Conservation (phyloP, 2,888 invertebrate species). For the Apoderus coryli region DNA sequence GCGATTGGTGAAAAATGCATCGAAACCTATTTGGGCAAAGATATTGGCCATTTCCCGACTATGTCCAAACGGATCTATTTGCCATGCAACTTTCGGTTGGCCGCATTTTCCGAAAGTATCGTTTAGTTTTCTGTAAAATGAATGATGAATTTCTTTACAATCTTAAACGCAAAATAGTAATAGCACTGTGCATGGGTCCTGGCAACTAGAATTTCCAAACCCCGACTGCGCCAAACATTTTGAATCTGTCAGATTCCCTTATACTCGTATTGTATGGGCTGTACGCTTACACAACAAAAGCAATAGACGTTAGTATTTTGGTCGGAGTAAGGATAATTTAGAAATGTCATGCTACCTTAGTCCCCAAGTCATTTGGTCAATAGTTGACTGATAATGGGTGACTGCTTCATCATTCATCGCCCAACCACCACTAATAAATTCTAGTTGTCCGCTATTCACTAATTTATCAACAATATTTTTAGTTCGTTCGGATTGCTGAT, state of each 20-base stretch:
- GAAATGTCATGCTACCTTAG: no score
- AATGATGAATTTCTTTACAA: background rate
- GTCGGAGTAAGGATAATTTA: no score
- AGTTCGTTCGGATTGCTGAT: conserved; percentile 41
- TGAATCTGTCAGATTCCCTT: no score
- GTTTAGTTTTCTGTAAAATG: conserved; percentile 49
- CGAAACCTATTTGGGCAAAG: conserved; percentile 54
- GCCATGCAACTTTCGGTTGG: conserved; percentile 58
- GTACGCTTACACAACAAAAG: no score
- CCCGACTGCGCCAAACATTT: no score
- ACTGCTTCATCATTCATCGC: conserved; percentile 49
- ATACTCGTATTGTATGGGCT: no score
- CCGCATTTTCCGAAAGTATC: conserved; percentile 55
- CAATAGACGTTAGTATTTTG: no score
- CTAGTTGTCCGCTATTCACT: conserved; percentile 43
- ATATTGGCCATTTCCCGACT: conserved; percentile 68
- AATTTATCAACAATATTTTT: conserved; percentile 40
- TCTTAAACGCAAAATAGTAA: no score
- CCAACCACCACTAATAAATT: conserved; percentile 48
- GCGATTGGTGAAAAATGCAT: conserved; percentile 55
- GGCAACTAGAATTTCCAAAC: no score
- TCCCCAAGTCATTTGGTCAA: conserved; percentile 58
- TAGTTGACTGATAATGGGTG: conserved; percentile 49
- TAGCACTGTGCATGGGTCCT: no score
- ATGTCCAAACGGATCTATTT: conserved; percentile 71